Evolutionary conservation across 35 echinoderm and acorn worm species (phyloP).

Genomic region (Acanthaster planci): DNA sequence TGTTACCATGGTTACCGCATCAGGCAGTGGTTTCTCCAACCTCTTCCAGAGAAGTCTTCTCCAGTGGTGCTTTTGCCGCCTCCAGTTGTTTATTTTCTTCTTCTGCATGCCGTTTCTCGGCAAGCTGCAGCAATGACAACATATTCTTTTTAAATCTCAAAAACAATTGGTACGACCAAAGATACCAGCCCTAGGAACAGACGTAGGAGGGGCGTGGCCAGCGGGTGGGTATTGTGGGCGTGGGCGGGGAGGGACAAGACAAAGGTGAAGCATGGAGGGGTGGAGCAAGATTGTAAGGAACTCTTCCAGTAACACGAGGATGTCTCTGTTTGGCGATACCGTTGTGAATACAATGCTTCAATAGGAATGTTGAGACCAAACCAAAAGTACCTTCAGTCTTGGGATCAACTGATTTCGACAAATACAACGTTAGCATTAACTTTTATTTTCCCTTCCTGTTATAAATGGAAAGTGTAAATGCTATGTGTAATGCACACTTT

Average conservation of each 20-base stretch:
- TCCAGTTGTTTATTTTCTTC: background rate
- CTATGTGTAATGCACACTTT: no score
- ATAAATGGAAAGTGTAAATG: no score
- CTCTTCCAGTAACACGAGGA: no score
- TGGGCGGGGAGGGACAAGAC: background rate
- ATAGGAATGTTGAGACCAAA: no score
- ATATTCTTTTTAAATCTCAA: no score
- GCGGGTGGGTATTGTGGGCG: background rate
- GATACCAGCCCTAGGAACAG: background rate
- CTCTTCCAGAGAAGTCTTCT: background rate
- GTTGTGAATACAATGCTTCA: no score
- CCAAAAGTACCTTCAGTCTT: no score
- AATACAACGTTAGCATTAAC: no score
- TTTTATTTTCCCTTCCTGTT: no score
- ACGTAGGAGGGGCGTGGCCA: background rate
- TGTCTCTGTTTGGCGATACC: no score
- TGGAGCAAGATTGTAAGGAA: background rate
- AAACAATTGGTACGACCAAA: background rate
- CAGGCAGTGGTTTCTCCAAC: background rate
- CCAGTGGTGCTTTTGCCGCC: background rate
- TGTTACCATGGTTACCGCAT: background rate
- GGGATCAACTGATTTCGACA: no score
- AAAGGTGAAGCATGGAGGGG: background rate
- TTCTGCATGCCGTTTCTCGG: background rate
- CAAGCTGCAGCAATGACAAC: background rate